Evolutionary conservation across 2,888 invertebrate genomes (phyloP).

Genomic region (Disparrhopalites patrizii): DNA sequence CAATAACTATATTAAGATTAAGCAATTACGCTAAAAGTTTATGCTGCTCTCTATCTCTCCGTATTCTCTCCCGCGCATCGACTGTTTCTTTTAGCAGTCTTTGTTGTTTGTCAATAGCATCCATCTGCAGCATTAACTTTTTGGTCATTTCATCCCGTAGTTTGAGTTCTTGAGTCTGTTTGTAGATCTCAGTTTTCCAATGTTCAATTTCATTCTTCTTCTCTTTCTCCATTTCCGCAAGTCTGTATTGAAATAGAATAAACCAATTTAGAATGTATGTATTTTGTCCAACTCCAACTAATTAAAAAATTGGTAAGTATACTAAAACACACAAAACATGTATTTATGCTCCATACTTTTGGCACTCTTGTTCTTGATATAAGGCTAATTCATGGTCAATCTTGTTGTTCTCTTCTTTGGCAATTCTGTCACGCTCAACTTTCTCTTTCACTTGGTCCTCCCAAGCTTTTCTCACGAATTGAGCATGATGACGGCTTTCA

Average conservation of each 20-base stretch:
- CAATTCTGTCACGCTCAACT: constrained; percentile 14
- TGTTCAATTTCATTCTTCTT: constrained; percentile 9
- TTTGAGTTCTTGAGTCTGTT: constrained; percentile 19
- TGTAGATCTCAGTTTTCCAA: constrained; percentile 22
- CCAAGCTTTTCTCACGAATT: constrained; percentile 25
- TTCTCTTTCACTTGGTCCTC: constrained; percentile 26
- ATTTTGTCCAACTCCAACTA: too few species aligned
- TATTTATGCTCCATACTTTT: constrained; percentile 9
- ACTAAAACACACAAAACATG: not conserved
- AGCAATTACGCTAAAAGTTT: constrained; percentile 17
- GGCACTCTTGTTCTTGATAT: constrained; percentile 11
- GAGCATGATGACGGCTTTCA: constrained; percentile 20
- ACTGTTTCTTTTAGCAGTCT: constrained; percentile 22
- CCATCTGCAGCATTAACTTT: constrained; percentile 13
- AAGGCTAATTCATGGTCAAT: constrained; percentile 20
- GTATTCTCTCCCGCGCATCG: constrained; percentile 7
- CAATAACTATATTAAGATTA: not conserved
- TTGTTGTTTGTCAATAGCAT: constrained; percentile 23
- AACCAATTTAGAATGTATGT: too few species aligned
- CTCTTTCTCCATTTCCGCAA: constrained; percentile 3
- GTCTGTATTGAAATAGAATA: constrained; percentile 1
- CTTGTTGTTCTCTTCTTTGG: constrained; percentile 15
- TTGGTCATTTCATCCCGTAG: constrained; percentile 19
- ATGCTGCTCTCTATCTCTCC: constrained; percentile 8
- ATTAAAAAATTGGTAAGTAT: too few species aligned